phyloP scores from a whole-genome alignment of 2,888 invertebrate genomes.

The Pinctada fucata region DNA sequence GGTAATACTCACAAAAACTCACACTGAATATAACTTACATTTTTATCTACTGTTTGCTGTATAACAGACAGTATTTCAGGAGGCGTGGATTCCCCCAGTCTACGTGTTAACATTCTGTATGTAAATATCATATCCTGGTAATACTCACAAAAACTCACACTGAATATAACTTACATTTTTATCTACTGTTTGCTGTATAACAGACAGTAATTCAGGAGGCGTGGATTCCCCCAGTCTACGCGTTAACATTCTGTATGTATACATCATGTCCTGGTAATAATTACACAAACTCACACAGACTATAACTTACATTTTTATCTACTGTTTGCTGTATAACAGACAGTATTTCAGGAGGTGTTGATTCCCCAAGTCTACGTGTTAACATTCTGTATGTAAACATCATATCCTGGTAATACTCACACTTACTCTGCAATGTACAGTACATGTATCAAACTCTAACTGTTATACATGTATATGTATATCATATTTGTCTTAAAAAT shows the following conservation, averaged over 20 bases:
- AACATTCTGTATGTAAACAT: slow-evolving; percentile 16
- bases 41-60: slow-evolving; percentile 67
- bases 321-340: slow-evolving; percentile 67
- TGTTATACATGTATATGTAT: no score
- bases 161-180: slow-evolving; percentile 59
- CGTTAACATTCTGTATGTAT: slow-evolving; percentile 55
- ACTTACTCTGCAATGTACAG: background rate
- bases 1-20: slow-evolving; percentile 68
- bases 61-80: slow-evolving; percentile 64
- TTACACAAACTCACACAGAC: slow-evolving; percentile 61
- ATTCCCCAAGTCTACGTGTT: slow-evolving; percentile 57
- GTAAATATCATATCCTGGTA: slow-evolving; percentile 63
- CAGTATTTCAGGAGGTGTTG: slow-evolving; percentile 62
- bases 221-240: slow-evolving; percentile 60
- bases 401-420: background rate
- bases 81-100: slow-evolving; percentile 61
- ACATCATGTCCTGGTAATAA: slow-evolving; percentile 65
- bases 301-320: slow-evolving; percentile 64
- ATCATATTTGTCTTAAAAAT: no score
- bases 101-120: slow-evolving; percentile 56
- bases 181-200: slow-evolving; percentile 68
- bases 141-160: slow-evolving; percentile 63
- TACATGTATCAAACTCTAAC: no score
- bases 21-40: slow-evolving; percentile 50
- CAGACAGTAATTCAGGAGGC: slow-evolving; percentile 61